Evolutionary conservation across 2,113 vertebrate species (phyloP), one percentile per base, ranked within the genome.

Genomic region (Heliornis fulica): DNA sequence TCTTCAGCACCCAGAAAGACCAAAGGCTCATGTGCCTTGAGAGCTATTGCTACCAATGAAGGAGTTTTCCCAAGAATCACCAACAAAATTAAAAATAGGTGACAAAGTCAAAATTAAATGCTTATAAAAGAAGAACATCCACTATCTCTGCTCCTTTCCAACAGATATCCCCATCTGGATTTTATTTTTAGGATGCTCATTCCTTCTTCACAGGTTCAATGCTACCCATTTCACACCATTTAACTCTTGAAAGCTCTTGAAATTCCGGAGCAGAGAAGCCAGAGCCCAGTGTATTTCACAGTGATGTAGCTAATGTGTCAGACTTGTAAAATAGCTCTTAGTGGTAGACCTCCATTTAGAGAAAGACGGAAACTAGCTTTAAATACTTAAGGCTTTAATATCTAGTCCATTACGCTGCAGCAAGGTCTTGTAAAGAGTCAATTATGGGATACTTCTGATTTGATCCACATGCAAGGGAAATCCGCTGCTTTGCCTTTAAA

Each of bases 361-460:
- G 97, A 98, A 97, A 97, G 98, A 98, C 98, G 99, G 99, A 98
- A 98, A 98, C 97, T 96, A 93, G 94, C 98, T 99, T 99, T 99
- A 99, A 99, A 99, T 98, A 98, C 98, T 98, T 98, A 96, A 98
- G 98, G 98, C 98, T 99, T 99, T 99, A 99, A 99, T 99, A 99
- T 99, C 98, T 99, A 99, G 98, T 99, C 99, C 99, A 99, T 99
- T 99, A 99, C 97, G 97, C 98, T 97, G 98, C 98, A 98, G 98
- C 98, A 97, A 97, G 98, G 98, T 98, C 99, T 99, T 98, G 99
- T 99, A 99, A 99, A 99, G 98, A 99, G 98, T 99, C 99, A 99
- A 99, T 99, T 99, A 99, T 98, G 97, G 98, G 98, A 99, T 98
- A 95, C 98, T 99, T 99, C 98, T 99, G 99, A 99, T 99, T 99